These are phyloP conservation scores for Scrobipalpa atriplicella DNA, from an alignment of 2,888 invertebrate genomes.

Conservation along the genomic window DNA sequence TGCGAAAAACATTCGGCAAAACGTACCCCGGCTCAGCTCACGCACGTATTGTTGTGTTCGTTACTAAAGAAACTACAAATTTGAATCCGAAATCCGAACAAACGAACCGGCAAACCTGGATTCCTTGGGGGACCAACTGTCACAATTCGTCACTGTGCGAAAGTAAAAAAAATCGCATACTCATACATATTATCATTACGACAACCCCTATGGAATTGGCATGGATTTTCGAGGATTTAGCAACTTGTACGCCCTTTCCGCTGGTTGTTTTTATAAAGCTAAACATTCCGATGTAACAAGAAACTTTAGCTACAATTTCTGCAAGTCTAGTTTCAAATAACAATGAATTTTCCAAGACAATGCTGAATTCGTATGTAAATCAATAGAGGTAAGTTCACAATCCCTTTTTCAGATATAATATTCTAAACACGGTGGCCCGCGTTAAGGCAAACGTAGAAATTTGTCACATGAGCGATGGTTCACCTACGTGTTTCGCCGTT, in stretches of 20 bases:
- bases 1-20: slow-evolving; percentile 63
- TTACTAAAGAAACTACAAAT: slow-evolving; percentile 76
- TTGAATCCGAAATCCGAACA: slow-evolving; percentile 72
- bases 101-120: slow-evolving; percentile 74
- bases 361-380: slow-evolving; percentile 69
- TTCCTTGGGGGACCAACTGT: slow-evolving; percentile 61
- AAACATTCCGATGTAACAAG: background rate
- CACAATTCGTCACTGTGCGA: slow-evolving; percentile 53
- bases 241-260: slow-evolving; percentile 24
- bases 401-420: slow-evolving; percentile 70
- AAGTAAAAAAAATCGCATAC: slow-evolving; percentile 48
- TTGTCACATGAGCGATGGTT: slow-evolving; percentile 83
- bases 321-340: background rate
- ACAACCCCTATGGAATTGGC: slow-evolving; percentile 24
- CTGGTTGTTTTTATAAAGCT: background rate
- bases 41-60: slow-evolving; percentile 79
- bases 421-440: slow-evolving; percentile 79
- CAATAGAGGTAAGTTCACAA: slow-evolving; percentile 64
- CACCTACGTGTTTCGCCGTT: slow-evolving; percentile 80
- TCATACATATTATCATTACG: slow-evolving; percentile 33
- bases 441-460: slow-evolving; percentile 83
- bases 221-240: slow-evolving; percentile 30
- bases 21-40: slow-evolving; percentile 57
- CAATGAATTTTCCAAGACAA: slow-evolving; percentile 19
- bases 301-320: background rate